A percentile compares a stretch with the other conserved stretches of the same genome.
Evolutionary conservation across 1,140 invertebrate species (phyloP).

Genomic region (Drosophila elegans): DNA sequence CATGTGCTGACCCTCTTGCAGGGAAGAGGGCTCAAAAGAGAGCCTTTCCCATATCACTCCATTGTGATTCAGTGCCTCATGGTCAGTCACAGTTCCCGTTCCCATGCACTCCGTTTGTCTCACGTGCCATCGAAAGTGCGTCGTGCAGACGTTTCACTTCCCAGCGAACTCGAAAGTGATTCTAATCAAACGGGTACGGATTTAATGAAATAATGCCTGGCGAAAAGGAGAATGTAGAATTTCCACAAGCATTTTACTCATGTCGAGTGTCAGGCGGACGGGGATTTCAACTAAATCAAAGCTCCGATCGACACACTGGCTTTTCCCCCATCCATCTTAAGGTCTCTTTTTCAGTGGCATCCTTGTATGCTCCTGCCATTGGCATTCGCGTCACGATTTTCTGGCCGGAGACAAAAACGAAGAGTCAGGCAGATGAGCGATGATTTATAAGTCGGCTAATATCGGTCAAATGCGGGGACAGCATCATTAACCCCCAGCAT

Average conservation of each 20-base stretch:
- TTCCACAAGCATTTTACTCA: conserved; percentile 56
- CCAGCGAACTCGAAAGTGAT: conserved; percentile 70
- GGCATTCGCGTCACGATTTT: conserved; percentile 70
- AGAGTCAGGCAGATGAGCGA: conserved; percentile 53
- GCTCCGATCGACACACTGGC: conserved; percentile 48
- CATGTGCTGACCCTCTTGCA: conserved; percentile 34
- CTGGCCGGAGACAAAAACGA: conserved; percentile 49
- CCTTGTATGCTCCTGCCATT: conserved; percentile 43
- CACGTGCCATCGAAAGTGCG: conserved; percentile 79
- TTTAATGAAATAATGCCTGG: conserved; percentile 72
- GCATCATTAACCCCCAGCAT: conserved; percentile 55
- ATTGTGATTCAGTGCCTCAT: conserved; percentile 50
- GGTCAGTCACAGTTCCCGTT: conserved; percentile 43
- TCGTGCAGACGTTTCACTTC: conserved; percentile 62
- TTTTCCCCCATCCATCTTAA: conserved; percentile 41
- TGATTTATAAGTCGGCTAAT: conserved; percentile 33
- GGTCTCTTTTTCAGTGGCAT: conserved; percentile 47
- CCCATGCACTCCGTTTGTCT: conserved; percentile 60
- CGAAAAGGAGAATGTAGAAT: conserved; percentile 58
- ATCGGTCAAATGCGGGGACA: conserved; percentile 31
- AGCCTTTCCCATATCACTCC: conserved; percentile 63
- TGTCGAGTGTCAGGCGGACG: conserved; percentile 57
- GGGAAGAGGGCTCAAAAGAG: conserved; percentile 9
- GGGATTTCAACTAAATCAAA: conserved; percentile 65
- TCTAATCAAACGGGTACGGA: conserved; percentile 69